A percentile compares a stretch with the other conserved stretches of the same genome.
These are phyloP conservation scores for Aspidiotus rigidus DNA, from an alignment of 2,888 invertebrate genomes.

Conservation along the genomic window DNA sequence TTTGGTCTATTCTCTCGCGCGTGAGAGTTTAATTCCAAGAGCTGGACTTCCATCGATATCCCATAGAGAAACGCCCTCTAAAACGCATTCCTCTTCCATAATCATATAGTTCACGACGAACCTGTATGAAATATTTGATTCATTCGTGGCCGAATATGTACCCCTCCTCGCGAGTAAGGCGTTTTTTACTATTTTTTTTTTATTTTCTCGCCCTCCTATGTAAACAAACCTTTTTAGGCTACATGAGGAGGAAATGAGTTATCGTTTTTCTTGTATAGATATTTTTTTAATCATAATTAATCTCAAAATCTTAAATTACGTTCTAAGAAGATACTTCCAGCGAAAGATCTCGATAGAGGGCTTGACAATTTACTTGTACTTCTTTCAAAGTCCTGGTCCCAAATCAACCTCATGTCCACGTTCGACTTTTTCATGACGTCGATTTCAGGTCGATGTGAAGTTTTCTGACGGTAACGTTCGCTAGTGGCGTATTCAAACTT, in stretches of 20 bases:
- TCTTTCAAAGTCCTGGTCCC: too few species aligned
- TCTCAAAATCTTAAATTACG: too few species aligned
- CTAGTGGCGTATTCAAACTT: too few species aligned
- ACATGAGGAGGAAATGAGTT: slow-evolving; percentile 2
- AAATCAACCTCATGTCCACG: too few species aligned
- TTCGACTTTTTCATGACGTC: too few species aligned
- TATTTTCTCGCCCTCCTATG: neutral
- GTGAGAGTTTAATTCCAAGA: slow-evolving; percentile 1
- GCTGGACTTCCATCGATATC: neutral
- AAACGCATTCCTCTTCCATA: neutral
- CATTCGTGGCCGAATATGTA: neutral
- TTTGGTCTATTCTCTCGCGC: neutral
- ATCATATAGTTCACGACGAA: neutral
- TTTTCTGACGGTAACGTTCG: too few species aligned
- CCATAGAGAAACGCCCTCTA: neutral
- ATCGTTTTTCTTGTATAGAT: neutral
- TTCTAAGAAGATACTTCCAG: too few species aligned
- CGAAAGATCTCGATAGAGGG: too few species aligned
- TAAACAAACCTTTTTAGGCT: neutral
- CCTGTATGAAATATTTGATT: neutral
- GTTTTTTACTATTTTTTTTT: neutral
- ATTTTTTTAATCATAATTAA: too few species aligned
- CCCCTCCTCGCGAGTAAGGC: neutral
- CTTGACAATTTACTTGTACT: too few species aligned
- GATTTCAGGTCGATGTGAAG: too few species aligned